Base-by-base conservation (phyloP, 2,113 vertebrate genomes). In the Cricetomys ansorgei region DNA sequence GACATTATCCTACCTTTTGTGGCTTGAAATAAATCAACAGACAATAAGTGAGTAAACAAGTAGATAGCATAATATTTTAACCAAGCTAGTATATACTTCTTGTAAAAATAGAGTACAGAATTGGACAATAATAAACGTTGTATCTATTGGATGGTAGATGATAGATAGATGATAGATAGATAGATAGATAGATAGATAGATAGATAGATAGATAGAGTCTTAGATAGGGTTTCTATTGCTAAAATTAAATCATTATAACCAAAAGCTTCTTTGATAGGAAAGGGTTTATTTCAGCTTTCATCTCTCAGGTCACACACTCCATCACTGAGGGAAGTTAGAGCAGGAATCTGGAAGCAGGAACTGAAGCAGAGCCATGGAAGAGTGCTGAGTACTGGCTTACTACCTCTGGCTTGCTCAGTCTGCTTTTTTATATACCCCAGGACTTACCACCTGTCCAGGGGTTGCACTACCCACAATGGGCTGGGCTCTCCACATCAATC, bases 21-120 rank as follows among this genome's bases (percentile, higher is more conserved):
- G 94, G 13, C 43, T n/a, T 93, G 9, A 69, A 92, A 55, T 81
- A 73, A 79, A 79, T 95, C 40, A 62, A 91, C 62, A 48, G 90
- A 59, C 45, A 70, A 70, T 77, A 37, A 75, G 45, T 79, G 43
- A 88, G n/a, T 79, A 55, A 89, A 94, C 40, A 92, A 89, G 43
- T 69, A 89, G 65, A 57, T 57, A 94, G 48, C n/a, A 70, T 81
- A 92, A 85, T 91, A 57, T 95, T 43, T 9, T n/a, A 84, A 87
- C 79, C 94, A 53, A 89, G 31, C 69, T 87, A 76, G 31, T 27
- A 45, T 55, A 57, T 79, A 43, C 11, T 84, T 96, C n/a, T 90
- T 85, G 21, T 19, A 10, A 43, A 57, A 76, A 80, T 89, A 62
- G 55, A 57, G 9, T 55, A 9, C 25, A 85, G 34, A 80, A 4